Evolutionary conservation across 1,140 invertebrate genomes (phyloP).

Genomic region (Venustaconcha ellipsiformis): DNA sequence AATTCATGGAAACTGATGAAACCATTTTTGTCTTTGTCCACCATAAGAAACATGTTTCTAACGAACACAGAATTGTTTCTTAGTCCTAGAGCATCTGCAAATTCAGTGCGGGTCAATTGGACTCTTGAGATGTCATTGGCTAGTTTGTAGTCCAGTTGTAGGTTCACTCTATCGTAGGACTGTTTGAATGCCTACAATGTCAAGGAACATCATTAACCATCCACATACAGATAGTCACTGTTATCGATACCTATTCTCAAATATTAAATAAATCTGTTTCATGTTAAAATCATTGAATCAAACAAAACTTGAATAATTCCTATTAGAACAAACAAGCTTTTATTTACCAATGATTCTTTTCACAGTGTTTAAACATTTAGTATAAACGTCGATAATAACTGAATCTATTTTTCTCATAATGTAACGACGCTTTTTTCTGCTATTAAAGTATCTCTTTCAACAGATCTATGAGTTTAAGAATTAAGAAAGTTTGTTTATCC

Average conservation of each 20-base stretch:
- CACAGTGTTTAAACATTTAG: not conserved
- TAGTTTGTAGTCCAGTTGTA: slow-evolving; percentile 29
- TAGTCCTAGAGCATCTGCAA: slow-evolving; percentile 98
- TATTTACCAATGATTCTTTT: not conserved
- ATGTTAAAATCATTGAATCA: not conserved
- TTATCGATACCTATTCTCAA: not conserved
- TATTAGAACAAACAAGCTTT: not conserved
- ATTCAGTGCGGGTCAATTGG: slow-evolving; percentile 77
- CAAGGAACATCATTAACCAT: not conserved
- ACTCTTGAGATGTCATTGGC: slow-evolving; percentile 45
- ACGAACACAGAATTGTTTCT: slow-evolving; percentile 97
- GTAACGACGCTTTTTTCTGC: too few relatives aligned
- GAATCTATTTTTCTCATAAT: not conserved
- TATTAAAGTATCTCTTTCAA: too few relatives aligned
- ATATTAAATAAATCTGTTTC: not conserved
- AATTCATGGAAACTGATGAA: slow-evolving; percentile 98
- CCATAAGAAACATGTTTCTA: slow-evolving; percentile 99
- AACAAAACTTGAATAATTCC: not conserved
- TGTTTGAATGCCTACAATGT: slow-evolving; percentile 37
- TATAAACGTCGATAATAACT: too few relatives aligned
- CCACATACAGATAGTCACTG: not conserved
- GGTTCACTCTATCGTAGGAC: not conserved
- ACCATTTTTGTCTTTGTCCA: slow-evolving; percentile 95
- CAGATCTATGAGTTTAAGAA: too few relatives aligned
- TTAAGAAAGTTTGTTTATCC: too few relatives aligned